Percentiles rank a stretch among this genome's conserved stretches.
phyloP scores from a whole-genome alignment of 2,113 vertebrate genomes.

The Mixornis gularis region DNA sequence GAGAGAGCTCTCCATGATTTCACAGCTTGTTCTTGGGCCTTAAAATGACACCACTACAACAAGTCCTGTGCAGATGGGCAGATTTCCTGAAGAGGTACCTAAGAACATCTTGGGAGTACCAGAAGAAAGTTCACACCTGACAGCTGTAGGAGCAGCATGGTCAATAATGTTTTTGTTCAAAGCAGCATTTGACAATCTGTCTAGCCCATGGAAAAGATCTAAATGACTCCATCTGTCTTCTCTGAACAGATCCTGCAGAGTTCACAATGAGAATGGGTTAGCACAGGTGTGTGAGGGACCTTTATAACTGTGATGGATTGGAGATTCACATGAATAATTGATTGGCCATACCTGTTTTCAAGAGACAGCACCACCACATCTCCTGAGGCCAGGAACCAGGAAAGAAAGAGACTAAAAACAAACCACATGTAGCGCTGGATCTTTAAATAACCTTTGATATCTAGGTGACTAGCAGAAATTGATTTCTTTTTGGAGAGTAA shows the following conservation, averaged over 20 bases:
- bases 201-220: not conserved
- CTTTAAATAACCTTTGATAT: not conserved
- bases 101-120: not conserved
- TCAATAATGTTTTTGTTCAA: not conserved
- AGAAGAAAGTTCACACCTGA: not conserved
- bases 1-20: not conserved
- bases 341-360: not conserved
- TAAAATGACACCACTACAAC: not conserved
- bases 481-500: not conserved
- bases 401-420: not conserved
- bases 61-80: not conserved
- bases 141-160: not conserved
- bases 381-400: not conserved
- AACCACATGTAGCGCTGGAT: not conserved
- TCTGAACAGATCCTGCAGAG: not conserved
- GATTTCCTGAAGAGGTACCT: not conserved
- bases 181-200: not conserved
- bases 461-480: not conserved
- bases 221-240: not conserved
- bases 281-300: not conserved
- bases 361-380: not conserved
- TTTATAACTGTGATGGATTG: not conserved
- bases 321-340: not conserved
- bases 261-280: not conserved
- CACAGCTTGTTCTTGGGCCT: not conserved